Percentiles rank a stretch among this genome's conserved stretches.
phyloP scores from a whole-genome alignment of 1,140 invertebrate genomes.

The Diorhabda sublineata region DNA sequence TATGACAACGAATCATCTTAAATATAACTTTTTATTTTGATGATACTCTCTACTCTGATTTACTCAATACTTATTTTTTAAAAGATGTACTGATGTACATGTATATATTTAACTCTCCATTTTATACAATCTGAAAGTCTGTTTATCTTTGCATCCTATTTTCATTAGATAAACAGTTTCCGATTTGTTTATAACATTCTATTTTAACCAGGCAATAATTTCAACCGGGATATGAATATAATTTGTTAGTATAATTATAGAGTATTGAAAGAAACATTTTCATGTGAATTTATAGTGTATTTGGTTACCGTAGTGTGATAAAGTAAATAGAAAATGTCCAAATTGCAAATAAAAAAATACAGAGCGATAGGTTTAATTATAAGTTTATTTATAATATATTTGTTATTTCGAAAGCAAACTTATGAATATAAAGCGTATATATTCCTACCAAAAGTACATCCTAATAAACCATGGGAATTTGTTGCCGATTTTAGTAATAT shows the following conservation, averaged over 20 bases:
- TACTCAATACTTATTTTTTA: no score
- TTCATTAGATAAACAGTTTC: background rate
- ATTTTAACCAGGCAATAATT: background rate
- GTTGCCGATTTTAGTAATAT: slow-evolving; percentile 71
- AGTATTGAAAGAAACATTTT: background rate
- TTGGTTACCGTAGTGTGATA: background rate
- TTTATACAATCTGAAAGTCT: background rate
- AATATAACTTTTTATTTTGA: no score
- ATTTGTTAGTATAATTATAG: background rate
- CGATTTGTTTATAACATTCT: background rate
- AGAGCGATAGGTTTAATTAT: slow-evolving; percentile 21
- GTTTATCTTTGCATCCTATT: slow-evolving; percentile 2
- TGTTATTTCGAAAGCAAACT: slow-evolving; percentile 30
- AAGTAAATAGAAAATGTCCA: slow-evolving; percentile 25
- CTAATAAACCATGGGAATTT: slow-evolving; percentile 65
- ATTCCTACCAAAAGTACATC: slow-evolving; percentile 48
- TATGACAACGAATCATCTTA: no score
- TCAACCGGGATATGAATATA: background rate
- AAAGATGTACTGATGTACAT: no score
- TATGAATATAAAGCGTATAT: slow-evolving; percentile 33
- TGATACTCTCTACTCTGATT: no score
- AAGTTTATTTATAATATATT: slow-evolving; percentile 28
- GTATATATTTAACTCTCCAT: no score
- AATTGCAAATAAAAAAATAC: slow-evolving; percentile 33
- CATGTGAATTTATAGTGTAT: background rate